Percentiles rank a stretch among this genome's conserved stretches.
These are phyloP conservation scores for Oryzias javanicus DNA, from an alignment of 2,113 vertebrate species.

Conservation along the genomic window DNA sequence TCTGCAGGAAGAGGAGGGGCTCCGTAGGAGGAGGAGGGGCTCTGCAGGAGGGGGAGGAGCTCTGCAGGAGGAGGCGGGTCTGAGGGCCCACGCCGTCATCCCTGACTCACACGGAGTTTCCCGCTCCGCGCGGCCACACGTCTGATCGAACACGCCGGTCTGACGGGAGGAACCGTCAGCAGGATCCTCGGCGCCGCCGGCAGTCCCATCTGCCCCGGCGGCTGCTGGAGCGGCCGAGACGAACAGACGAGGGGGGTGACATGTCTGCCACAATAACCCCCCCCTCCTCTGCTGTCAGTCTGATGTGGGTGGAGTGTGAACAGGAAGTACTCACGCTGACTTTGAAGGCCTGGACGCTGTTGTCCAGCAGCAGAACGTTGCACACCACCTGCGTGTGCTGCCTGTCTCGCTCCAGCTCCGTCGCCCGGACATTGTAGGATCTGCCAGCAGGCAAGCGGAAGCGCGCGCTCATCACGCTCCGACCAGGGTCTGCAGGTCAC, in stretches of 20 bases:
- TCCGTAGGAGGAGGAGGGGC: no score
- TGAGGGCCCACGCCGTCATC: neutral
- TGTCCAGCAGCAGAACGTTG: constrained; percentile 95
- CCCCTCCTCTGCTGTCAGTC: no score
- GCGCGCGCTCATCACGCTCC: constrained; percentile 99
- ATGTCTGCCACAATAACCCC: no score
- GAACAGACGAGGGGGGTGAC: no score
- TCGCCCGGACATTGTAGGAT: constrained; percentile 99
- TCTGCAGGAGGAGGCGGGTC: no score
- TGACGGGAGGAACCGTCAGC: neutral
- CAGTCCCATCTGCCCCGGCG: no score
- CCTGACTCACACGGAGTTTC: constrained; percentile 45
- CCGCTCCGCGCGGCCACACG: neutral
- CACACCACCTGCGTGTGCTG: constrained; percentile 98
- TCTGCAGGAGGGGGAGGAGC: no score
- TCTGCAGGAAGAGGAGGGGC: no score
- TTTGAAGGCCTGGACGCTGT: constrained; percentile 93
- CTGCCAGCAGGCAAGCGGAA: constrained; percentile 99
- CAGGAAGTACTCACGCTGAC: constrained; percentile 87
- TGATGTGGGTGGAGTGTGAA: neutral
- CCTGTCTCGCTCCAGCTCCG: constrained; percentile 98
- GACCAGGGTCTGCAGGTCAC: constrained; percentile 83
- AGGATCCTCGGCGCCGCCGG: neutral
- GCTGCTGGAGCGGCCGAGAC: no score
- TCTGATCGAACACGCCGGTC: constrained; percentile 21